Evolutionary conservation across 2,888 invertebrate species (phyloP).

Genomic region (Abscondita cerata): DNA sequence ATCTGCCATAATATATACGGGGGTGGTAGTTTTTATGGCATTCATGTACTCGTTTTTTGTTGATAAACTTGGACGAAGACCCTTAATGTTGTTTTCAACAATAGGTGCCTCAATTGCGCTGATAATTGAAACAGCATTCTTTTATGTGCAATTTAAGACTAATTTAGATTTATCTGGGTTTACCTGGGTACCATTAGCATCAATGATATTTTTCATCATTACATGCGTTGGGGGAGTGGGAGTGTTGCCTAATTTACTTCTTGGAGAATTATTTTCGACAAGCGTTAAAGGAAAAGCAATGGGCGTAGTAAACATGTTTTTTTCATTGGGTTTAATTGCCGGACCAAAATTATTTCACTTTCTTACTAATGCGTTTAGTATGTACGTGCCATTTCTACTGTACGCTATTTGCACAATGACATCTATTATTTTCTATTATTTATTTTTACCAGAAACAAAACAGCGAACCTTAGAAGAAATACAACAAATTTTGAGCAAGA

Average conservation of each 20-base stretch:
- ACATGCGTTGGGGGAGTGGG: slow-evolving; percentile 40
- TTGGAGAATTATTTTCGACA: slow-evolving; percentile 49
- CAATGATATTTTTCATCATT: slow-evolving; percentile 45
- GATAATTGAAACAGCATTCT: slow-evolving; percentile 43
- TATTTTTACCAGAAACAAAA: slow-evolving; percentile 52
- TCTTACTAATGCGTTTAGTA: slow-evolving; percentile 45
- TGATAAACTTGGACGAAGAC: slow-evolving; percentile 47
- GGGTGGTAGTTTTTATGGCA: slow-evolving; percentile 33
- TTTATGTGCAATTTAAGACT: slow-evolving; percentile 43
- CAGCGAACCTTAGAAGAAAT: slow-evolving; percentile 54
- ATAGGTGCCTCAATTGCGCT: slow-evolving; percentile 41
- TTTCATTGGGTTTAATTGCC: slow-evolving; percentile 39
- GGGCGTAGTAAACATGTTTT: slow-evolving; percentile 42
- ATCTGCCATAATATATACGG: slow-evolving; percentile 47
- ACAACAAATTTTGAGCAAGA: slow-evolving; percentile 49
- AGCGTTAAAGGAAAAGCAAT: slow-evolving; percentile 50
- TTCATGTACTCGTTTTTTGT: slow-evolving; percentile 40
- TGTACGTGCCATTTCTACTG: slow-evolving; percentile 49
- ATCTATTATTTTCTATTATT: slow-evolving; percentile 43
- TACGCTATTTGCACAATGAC: slow-evolving; percentile 45
- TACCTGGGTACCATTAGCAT: slow-evolving; percentile 49
- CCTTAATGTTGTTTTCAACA: slow-evolving; percentile 46
- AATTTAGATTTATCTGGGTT: slow-evolving; percentile 39
- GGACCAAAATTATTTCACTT: slow-evolving; percentile 48
- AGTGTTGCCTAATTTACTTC: slow-evolving; percentile 47